These are phyloP conservation scores for Achatina immaculata DNA, from an alignment of 1,140 invertebrate genomes.

Conservation along the genomic window DNA sequence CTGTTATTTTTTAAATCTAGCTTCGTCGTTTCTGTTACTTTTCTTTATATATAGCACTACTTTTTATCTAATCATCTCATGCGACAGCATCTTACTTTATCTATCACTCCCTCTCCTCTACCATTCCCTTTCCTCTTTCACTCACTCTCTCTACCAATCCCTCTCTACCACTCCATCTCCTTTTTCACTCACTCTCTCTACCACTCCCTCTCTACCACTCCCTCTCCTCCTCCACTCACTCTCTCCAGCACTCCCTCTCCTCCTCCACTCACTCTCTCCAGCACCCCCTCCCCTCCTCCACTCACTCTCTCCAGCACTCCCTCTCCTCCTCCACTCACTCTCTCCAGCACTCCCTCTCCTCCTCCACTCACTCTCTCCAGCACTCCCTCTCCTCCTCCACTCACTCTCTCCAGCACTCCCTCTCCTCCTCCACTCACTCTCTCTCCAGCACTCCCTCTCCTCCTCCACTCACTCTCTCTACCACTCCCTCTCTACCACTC, in stretches of 20 bases:
- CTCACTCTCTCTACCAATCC: neutral
- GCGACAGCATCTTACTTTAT: no score
- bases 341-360: neutral
- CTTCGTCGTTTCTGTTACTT: no score
- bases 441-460: slow-evolving; percentile 8
- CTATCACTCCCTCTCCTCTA: neutral
- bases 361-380: neutral
- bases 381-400: neutral
- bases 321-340: neutral
- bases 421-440: neutral
- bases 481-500: neutral
- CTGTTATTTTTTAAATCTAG: no score
- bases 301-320: slow-evolving; percentile 2
- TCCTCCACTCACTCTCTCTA: neutral
- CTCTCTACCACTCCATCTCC: no score
- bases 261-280: no score
- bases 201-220: slow-evolving; percentile 2
- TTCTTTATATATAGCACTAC: no score
- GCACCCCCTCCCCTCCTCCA: no score
- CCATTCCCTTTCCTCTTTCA: neutral
- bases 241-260: neutral
- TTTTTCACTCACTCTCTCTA: neutral
- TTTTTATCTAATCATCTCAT: no score
- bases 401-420: no score
- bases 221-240: neutral